phyloP scores from a whole-genome alignment of 2,113 vertebrate species.

The Lepidothrix coronata region DNA sequence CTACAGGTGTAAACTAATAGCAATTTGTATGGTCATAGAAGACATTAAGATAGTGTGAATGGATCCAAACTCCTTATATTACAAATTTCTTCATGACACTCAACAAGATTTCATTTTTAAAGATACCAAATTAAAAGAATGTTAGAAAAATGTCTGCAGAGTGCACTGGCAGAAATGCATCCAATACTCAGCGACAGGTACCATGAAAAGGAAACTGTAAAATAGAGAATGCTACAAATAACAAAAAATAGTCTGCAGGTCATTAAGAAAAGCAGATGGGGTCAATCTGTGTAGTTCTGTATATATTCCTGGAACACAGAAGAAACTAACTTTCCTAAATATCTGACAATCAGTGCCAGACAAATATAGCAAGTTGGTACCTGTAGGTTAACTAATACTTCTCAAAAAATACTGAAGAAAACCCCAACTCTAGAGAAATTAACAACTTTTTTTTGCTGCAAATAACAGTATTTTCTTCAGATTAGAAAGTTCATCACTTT shows the following conservation, averaged over 20 bases:
- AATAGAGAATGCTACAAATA: background rate
- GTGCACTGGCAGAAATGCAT: background rate
- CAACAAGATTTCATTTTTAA: background rate
- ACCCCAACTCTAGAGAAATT: background rate
- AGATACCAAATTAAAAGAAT: background rate
- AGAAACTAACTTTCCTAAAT: background rate
- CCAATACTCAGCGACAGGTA: background rate
- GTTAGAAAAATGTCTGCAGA: background rate
- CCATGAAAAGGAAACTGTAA: background rate
- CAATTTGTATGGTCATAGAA: background rate
- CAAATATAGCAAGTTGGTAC: background rate
- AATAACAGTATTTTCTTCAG: background rate
- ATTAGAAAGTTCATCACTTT: background rate
- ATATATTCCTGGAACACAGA: background rate
- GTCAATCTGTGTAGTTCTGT: background rate
- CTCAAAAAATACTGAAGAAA: background rate
- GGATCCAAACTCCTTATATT: background rate
- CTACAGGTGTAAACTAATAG: background rate
- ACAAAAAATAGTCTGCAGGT: background rate
- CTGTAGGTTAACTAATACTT: background rate
- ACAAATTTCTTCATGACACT: background rate
- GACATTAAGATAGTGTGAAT: background rate
- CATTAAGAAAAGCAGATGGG: background rate
- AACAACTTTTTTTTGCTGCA: background rate
- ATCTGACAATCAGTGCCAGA: background rate